Evolutionary conservation across 2,113 vertebrate species (phyloP).

Genomic region (Charadrius vociferus): DNA sequence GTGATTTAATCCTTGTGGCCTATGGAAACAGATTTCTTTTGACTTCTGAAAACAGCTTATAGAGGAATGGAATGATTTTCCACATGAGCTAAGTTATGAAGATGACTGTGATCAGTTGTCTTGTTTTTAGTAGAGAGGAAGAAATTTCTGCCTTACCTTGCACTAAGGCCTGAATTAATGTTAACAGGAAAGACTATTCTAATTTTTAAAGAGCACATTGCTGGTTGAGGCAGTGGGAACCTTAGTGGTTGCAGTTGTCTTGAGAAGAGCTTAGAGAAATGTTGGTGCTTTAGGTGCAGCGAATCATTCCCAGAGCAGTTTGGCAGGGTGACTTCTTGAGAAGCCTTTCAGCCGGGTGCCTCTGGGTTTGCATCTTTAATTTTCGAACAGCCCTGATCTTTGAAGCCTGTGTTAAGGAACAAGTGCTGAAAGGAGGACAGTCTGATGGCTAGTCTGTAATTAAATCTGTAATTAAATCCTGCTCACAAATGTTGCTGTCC

Average conservation of each 20-base stretch:
- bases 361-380: neutral
- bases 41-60: neutral
- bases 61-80: neutral
- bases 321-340: neutral
- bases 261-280: neutral
- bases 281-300: neutral
- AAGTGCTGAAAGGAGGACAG: slow-evolving; percentile 17
- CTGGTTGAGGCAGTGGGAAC: neutral
- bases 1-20: neutral
- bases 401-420: neutral
- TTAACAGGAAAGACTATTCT: neutral
- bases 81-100: neutral
- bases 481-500: slow-evolving; percentile 1
- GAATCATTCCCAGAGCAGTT: neutral
- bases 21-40: neutral
- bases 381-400: neutral
- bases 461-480: slow-evolving; percentile 23
- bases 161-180: neutral
- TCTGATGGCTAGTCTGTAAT: neutral
- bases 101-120: neutral
- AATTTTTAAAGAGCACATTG: neutral
- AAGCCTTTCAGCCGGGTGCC: neutral
- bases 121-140: neutral
- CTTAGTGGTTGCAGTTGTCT: neutral
- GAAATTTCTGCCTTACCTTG: neutral